Conservation (phyloP, 2,113 vertebrate genomes). For the Octodon degus region DNA sequence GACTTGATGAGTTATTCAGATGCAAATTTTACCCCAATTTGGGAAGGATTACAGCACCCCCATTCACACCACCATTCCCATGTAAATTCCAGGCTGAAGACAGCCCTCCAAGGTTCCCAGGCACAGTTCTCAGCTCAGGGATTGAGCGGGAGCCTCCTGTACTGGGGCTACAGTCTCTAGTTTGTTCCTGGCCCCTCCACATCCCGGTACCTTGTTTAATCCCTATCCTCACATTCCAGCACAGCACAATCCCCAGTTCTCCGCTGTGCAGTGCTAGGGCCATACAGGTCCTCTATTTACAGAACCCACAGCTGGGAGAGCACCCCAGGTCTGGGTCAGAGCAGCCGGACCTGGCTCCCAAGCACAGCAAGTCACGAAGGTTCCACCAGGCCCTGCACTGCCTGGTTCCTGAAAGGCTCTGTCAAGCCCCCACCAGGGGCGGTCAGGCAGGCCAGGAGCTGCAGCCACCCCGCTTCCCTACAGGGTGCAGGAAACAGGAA, state of each 20-base stretch:
- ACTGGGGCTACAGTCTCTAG: not conserved
- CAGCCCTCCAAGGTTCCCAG: not conserved
- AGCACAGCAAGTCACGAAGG: not conserved
- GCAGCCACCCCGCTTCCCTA: not conserved
- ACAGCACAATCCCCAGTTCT: no score
- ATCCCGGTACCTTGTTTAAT: rapidly evolving
- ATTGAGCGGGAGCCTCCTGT: not conserved
- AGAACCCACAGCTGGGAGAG: not conserved
- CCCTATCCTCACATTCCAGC: not conserved
- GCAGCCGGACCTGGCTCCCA: not conserved
- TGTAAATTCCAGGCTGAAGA: constrained; percentile 1
- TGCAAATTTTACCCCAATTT: constrained; percentile 69
- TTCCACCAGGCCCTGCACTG: not conserved
- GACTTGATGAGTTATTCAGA: constrained; percentile 47
- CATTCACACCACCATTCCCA: constrained; percentile 20
- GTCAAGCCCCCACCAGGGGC: not conserved
- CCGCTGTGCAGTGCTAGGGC: not conserved
- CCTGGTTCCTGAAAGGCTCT: not conserved
- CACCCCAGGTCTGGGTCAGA: no score
- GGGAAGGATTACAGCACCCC: constrained; percentile 55
- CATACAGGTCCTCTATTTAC: not conserved
- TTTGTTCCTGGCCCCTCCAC: not conserved
- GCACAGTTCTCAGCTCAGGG: not conserved
- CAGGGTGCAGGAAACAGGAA: not conserved
- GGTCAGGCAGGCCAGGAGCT: not conserved